Base-by-base conservation (phyloP, 2,888 invertebrate genomes). In the Aquatica leii region DNA sequence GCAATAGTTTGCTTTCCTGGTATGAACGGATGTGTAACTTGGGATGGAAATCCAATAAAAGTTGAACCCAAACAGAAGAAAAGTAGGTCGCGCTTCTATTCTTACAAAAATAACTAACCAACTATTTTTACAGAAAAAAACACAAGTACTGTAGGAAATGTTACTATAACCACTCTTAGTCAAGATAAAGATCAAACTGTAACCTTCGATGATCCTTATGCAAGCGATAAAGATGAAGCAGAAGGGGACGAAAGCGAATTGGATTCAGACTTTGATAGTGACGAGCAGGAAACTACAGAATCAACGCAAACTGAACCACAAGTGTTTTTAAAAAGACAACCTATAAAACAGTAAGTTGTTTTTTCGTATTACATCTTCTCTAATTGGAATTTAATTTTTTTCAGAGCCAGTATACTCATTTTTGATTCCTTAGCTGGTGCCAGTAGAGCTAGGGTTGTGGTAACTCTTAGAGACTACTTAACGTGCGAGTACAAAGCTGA, bases 1-100 rank as follows among this genome's bases (percentile, higher is more conserved):
- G 97, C 97, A 1, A 94, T 98, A 51, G 93, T 99, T 59, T 98
- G 98, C 80, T 98, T 91, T 80, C 97, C 98, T 43, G 91, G 91
- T 55, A 83, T 95, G 68, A 89, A 89, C 53, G 91, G 90, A 0
- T 87, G 88, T 54, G 84, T 88, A 53, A 89, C 89, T 69, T 87
- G 86, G 80, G 90, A 90, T 53, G 89, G 90, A 74, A 82, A 85
- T 65, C 82, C 84, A 0, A 82, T 85, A 12, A 85, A 86, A 66
- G 65, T 80, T 4, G 79, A 80, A 70, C 73, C 74, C 2, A 76
- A 74, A 65, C 70, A 83, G 73, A 84, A 82, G 72, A 84, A 83
- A 83, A 85, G 86, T 86, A 73, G 73, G 40, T 51, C 2, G 3
- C 17, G 5, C 5, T 43, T 31, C 17, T 59, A n/a, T 14, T n/a